phyloP scores from a whole-genome alignment of 1,140 invertebrate genomes.

The Pectinophora gossypiella region DNA sequence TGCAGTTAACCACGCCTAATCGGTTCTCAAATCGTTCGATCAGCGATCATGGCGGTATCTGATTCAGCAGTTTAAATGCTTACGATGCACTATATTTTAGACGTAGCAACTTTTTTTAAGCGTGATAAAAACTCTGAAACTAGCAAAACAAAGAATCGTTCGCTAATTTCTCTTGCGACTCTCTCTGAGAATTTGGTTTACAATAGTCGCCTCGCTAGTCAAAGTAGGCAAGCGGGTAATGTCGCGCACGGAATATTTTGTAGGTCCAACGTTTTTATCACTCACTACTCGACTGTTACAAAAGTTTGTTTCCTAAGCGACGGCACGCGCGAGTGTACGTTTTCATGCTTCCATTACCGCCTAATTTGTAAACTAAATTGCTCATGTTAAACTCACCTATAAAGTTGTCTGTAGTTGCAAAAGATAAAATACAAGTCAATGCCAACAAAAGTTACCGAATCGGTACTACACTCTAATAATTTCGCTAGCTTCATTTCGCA shows the following conservation, averaged over 20 bases:
- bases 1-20: no score
- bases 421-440: constrained; percentile 44
- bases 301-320: constrained; percentile 32
- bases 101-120: no score
- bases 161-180: neutral
- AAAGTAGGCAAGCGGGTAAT: no score
- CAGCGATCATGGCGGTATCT: no score
- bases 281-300: constrained; percentile 15
- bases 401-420: constrained; percentile 36
- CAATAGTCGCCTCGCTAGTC: neutral
- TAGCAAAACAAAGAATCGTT: neutral
- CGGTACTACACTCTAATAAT: constrained; percentile 30
- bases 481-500: constrained; percentile 33
- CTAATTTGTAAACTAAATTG: constrained; percentile 22
- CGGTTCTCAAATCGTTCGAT: no score
- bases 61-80: no score
- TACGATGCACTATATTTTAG: no score
- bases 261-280: constrained; percentile 3
- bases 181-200: neutral
- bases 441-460: constrained; percentile 36
- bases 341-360: constrained; percentile 46
- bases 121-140: neutral
- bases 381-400: constrained; percentile 32
- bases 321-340: constrained; percentile 27
- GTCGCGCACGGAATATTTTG: constrained; percentile 23